Percentiles rank a stretch among this genome's conserved stretches.
phyloP scores from a whole-genome alignment of 1,140 invertebrate species.

The Arion vulgaris region DNA sequence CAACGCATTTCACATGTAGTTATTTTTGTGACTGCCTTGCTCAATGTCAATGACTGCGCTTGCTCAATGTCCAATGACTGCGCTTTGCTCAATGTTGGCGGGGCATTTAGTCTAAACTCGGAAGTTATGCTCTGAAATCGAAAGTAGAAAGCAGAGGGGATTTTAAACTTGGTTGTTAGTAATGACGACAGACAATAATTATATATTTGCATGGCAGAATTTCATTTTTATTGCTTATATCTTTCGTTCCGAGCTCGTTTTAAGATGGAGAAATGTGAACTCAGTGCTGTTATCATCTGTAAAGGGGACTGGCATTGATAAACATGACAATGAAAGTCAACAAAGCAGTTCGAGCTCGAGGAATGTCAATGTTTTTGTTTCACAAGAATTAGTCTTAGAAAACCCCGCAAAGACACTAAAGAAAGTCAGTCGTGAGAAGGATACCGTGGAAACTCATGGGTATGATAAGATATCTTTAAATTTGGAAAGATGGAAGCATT shows the following conservation, averaged over 20 bases:
- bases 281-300: background rate
- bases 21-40: too few relatives aligned
- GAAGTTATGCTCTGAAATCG: background rate
- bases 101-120: background rate
- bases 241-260: background rate
- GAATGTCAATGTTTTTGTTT: background rate
- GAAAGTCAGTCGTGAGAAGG: background rate
- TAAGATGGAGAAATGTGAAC: background rate
- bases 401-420: background rate
- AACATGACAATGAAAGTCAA: background rate
- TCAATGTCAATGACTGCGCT: too few relatives aligned
- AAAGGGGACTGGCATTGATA: background rate
- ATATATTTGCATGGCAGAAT: background rate
- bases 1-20: too few relatives aligned
- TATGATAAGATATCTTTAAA: background rate
- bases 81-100: too few relatives aligned
- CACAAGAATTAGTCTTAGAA: background rate
- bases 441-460: background rate
- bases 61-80: too few relatives aligned
- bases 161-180: background rate
- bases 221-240: background rate
- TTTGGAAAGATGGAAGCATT: background rate
- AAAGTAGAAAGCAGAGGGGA: background rate
- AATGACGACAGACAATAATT: background rate
- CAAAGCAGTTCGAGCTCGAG: background rate